Base-by-base conservation (phyloP, 2,888 invertebrate species). In the Chrysolina oricalcia region DNA sequence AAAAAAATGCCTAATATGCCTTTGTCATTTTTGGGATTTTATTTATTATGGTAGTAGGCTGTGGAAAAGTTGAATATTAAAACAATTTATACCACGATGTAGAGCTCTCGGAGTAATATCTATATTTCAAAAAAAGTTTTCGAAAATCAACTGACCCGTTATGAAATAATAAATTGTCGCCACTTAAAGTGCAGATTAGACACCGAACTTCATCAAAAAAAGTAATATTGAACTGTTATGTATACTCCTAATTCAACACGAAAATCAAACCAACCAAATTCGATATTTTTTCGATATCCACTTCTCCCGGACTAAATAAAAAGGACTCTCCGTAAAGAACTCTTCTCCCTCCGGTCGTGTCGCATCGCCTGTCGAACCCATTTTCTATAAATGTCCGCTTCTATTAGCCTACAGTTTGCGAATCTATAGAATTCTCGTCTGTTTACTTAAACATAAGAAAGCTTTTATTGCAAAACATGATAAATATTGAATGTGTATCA, bases 331-430 rank as follows among this genome's bases (percentile, higher is more conserved):
- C 64, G 27, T 13, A 27, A 4, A 11, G 27, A n/a, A 13, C 35
- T 59, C 9, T 59, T 59, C 59, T 15, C 27, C 59, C 73, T 74
- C 72, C 70, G 72, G 70, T 75, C 74, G 70, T 69, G 63, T 46
- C 65, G 56, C 64, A 68, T 75, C 70, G 59, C 40, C 71, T 76
- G 78, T 69, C 50, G 68, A 70, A 75, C 73, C 77, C 80, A 82
- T 83, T 84, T 86, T 83, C 83, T 86, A 86, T 86, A 86, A 87
- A 86, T 87, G 87, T 86, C 85, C 83, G 86, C 87, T 87, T 87
- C 84, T 85, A 85, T 86, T 87, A 85, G 85, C 85, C 86, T 84
- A 85, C 85, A 86, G 85, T 84, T 84, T 81, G 84, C 85, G 83
- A 85, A 83, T 84, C 85, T 84, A 85, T 86, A 86, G 84, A 82